phyloP scores from a whole-genome alignment of 2,797 vertebrate species.

The Hozukius guyotensis region DNA sequence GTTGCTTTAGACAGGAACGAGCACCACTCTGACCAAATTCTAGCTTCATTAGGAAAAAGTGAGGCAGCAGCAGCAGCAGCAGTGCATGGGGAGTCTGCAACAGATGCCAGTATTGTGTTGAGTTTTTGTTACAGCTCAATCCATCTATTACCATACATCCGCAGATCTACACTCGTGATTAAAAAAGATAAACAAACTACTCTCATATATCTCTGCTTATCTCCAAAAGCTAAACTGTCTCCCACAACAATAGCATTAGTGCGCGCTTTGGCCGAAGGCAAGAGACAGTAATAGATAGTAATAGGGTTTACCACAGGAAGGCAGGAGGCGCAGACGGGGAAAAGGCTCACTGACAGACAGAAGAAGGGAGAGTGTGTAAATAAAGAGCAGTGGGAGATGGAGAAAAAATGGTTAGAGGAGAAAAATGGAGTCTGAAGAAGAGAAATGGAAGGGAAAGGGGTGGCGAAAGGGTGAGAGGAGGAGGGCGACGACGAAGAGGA shows the following conservation, averaged over 20 bases:
- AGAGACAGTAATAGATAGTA: conserved; percentile 66
- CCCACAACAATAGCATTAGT: conserved; percentile 64
- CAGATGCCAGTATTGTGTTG: conserved; percentile 41
- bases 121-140: conserved; percentile 53
- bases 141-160: conserved; percentile 60
- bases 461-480: conserved; percentile 36
- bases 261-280: conserved; percentile 58
- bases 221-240: conserved; percentile 60
- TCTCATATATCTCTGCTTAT: conserved; percentile 73
- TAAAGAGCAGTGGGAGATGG: conserved; percentile 45
- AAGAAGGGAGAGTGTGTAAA: conserved; percentile 54
- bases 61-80: neutral
- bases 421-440: conserved; percentile 29
- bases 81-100: conserved; percentile 9
- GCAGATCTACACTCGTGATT: conserved; percentile 64
- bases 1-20: neutral
- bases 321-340: conserved; percentile 26
- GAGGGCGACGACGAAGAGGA: conserved; percentile 46
- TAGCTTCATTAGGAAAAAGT: conserved; percentile 33
- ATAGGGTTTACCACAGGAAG: conserved; percentile 58
- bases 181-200: conserved; percentile 63
- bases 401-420: conserved; percentile 16
- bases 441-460: conserved; percentile 4
- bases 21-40: conserved; percentile 27
- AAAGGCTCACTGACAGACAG: conserved; percentile 38